Evolutionary conservation across 1,140 invertebrate genomes (phyloP), one percentile per base, ranked within the genome.

Genomic region (Drosophila orena): DNA sequence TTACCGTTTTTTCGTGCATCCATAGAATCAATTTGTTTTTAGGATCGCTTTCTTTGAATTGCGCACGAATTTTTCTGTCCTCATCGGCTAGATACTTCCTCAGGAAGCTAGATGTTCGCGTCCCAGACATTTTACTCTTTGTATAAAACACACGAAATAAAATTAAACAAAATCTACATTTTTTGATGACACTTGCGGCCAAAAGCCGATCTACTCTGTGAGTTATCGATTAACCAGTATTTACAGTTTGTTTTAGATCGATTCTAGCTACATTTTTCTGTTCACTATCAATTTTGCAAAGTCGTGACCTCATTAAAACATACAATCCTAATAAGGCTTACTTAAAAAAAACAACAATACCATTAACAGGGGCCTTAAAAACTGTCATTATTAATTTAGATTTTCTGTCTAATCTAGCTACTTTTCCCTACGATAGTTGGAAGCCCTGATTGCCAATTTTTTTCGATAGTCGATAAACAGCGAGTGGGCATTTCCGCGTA

Each of bases 401-500:
- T 24, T 24, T 5, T 24, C 24, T 24, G 4, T 24, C 4, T 24
- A 24, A 24, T 4, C 24, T 24, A 27, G 60, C 42, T 56, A 12
- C 35, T 64, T 30, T 30, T 22, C 1, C 0, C 7, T 10, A n/a
- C 37, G 17, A 35, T 35, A 44, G 42, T 64, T 22, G 40, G n/a
- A 53, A 58, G n/a, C 20, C 6, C 50, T 15, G 24, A 11, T 15
- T 22, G 38, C 52, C 24, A 47, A 47, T 37, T 64, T 8, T 2
- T n/a, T 14, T 10, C 52, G 22, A 56, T 44, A 20, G 3, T 7
- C 58, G 50, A 61, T 61, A 42, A 54, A 3, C 20, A 52, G 35
- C 44, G 8, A 66, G 62, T 66, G 43, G 62, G 6, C 62, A 66
- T 15, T 49, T 14, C 15, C 15, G 62, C 56, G 59, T 35, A 60